Percentiles rank a stretch among this genome's conserved stretches.
Evolutionary conservation across 2,113 vertebrate species (phyloP).

Genomic region (Notothenia coriiceps): DNA sequence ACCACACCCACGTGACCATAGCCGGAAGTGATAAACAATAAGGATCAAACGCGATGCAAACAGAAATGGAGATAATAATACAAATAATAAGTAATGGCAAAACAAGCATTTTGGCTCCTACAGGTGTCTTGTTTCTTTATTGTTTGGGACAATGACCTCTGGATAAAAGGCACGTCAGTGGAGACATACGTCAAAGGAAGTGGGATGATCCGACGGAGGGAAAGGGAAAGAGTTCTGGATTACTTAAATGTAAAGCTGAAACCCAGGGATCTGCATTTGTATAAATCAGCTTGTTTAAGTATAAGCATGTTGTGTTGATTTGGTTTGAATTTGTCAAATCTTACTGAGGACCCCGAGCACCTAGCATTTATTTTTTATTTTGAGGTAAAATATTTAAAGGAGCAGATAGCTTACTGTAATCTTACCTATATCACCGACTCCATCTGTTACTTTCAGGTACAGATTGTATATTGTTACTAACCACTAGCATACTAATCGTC

Average conservation of each 20-base stretch:
- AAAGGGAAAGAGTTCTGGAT: conserved; percentile 48
- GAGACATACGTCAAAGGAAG: conserved; percentile 64
- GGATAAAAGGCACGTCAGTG: conserved; percentile 62
- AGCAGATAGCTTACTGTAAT: conserved; percentile 34
- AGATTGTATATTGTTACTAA: conserved; percentile 48
- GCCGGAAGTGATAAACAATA: too few species aligned
- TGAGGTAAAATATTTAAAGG: conserved; percentile 44
- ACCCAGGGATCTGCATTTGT: conserved; percentile 29
- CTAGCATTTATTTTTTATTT: background rate
- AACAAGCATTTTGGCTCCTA: too few species aligned
- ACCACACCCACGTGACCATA: too few species aligned
- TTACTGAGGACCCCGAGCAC: background rate
- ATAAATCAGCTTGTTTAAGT: conserved; percentile 43
- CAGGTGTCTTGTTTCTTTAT: conserved; percentile 63
- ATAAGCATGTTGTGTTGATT: conserved; percentile 14
- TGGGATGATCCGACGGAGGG: conserved; percentile 40
- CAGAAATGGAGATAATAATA: too few species aligned
- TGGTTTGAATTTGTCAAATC: conserved; percentile 14
- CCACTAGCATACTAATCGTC: conserved; percentile 31
- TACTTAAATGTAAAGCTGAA: conserved; percentile 49
- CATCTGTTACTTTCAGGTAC: conserved; percentile 21
- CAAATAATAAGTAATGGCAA: too few species aligned
- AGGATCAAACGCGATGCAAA: too few species aligned
- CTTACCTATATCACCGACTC: conserved; percentile 1
- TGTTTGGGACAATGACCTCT: conserved; percentile 67